Evolutionary conservation across 2,888 invertebrate species (phyloP), one percentile per base, ranked within the genome.

Genomic region (Cheilosia pagana): DNA sequence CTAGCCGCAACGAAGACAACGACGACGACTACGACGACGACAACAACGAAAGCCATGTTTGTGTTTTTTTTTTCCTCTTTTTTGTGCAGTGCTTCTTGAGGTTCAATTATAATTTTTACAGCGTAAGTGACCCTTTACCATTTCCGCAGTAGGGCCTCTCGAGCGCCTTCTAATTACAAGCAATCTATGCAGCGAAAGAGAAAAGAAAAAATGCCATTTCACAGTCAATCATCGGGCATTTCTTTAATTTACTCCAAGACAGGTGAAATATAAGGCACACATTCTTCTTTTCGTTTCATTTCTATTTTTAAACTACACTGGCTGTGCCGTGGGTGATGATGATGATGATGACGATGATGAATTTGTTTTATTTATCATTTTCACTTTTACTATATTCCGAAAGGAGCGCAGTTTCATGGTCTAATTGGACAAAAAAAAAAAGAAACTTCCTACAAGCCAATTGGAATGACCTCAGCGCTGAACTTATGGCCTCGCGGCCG

Each of bases 391-490:
- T 21, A 16, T 21, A 16, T 25, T 50, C 53, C 65, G 14, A 48
- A 52, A 31, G 41, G 55, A 68, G 43, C 35, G 52, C 25, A 72
- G 65, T 21, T 43, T 25, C 23, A 41, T n/a, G 2, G 53, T 71
- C 77, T 45, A 79, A 83, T 83, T 79, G 62, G 82, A 43, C 45
- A 28, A 25, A 14, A 39, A 8, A 43, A 10, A 23, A 57, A 39
- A 59, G 12, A 55, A 25, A 57, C 43, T 45, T 62, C 48, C 48
- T 71, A 3, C 48, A 43, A 67, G 31, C 81, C 75, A 75, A 85
- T 81, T 85, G 28, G 75, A 85, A 81, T 85, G 85, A 85, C 85
- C 85, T 85, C 81, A 85, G 65, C 70, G 25, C 67, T 76, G 76
- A 85, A 85, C 76, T 81, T 75, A 65, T 59, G 71, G 53, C 67